Conservation (phyloP, 2,888 invertebrate genomes). For the Dryobota labecula region DNA sequence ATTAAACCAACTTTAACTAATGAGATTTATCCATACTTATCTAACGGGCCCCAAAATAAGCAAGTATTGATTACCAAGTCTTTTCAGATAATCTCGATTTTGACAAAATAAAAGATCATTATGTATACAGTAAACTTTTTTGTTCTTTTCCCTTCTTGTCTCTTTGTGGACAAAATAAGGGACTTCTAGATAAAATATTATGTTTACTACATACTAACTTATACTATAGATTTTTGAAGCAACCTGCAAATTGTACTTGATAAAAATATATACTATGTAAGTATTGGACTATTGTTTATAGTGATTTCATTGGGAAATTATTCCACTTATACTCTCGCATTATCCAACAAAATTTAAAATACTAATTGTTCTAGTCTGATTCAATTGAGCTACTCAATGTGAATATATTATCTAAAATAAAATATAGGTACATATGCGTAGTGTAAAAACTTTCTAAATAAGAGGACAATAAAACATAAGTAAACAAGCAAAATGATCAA, state of each 20-base stretch:
- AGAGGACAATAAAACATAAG: slow-evolving; percentile 67
- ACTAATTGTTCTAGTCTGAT: slow-evolving; percentile 72
- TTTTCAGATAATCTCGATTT: slow-evolving; percentile 59
- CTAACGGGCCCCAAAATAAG: slow-evolving; percentile 55
- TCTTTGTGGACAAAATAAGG: slow-evolving; percentile 66
- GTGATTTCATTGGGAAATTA: slow-evolving; percentile 74
- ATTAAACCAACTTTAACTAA: slow-evolving; percentile 53
- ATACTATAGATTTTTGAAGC: slow-evolving; percentile 80
- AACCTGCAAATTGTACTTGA: slow-evolving; percentile 87
- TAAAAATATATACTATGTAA: slow-evolving; percentile 71
- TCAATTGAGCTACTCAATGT: slow-evolving; percentile 66
- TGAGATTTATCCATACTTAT: slow-evolving; percentile 61
- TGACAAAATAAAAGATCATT: slow-evolving; percentile 55
- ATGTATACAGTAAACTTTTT: slow-evolving; percentile 68
- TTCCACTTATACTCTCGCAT: slow-evolving; percentile 54
- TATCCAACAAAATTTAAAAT: slow-evolving; percentile 68
- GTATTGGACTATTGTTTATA: slow-evolving; percentile 66
- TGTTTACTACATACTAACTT: slow-evolving; percentile 81
- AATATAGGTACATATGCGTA: slow-evolving; percentile 64
- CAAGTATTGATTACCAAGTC: slow-evolving; percentile 52
- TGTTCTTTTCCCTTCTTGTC: slow-evolving; percentile 76
- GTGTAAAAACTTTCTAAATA: slow-evolving; percentile 74
- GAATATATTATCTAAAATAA: slow-evolving; percentile 68
- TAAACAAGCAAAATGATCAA: slow-evolving; percentile 73
- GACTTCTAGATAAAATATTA: slow-evolving; percentile 73